A percentile compares a stretch with the other conserved stretches of the same genome.
Conservation (phyloP, 2,888 invertebrate genomes). For the Tiphia femorata region DNA sequence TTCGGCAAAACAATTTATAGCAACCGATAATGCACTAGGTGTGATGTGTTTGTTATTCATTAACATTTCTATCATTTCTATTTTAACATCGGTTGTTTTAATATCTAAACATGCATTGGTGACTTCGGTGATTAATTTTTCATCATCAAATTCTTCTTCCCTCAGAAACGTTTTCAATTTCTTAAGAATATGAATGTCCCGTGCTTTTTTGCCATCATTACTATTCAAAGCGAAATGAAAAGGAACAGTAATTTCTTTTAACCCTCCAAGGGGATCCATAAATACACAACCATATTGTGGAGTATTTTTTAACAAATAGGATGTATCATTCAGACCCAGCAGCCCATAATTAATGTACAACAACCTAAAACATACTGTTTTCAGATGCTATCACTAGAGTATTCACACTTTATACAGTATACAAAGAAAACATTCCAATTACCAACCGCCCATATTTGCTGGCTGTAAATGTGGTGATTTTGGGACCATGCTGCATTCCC, state of each 20-base stretch:
- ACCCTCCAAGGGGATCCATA: constrained; percentile 84
- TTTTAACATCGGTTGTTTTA: constrained; percentile 79
- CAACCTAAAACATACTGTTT: constrained; percentile 69
- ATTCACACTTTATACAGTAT: not conserved
- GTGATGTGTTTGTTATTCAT: constrained; percentile 76
- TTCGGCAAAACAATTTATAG: constrained; percentile 67
- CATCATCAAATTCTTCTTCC: constrained; percentile 71
- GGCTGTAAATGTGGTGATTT: constrained; percentile 92
- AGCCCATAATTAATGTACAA: constrained; percentile 86
- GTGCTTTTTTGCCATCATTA: constrained; percentile 86
- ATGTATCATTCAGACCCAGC: constrained; percentile 77
- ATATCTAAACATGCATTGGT: constrained; percentile 74
- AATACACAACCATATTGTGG: constrained; percentile 82
- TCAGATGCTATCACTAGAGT: not conserved
- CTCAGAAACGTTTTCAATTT: constrained; percentile 79
- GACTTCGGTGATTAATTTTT: constrained; percentile 72
- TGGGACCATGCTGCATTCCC: constrained; percentile 89
- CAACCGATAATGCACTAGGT: constrained; percentile 74
- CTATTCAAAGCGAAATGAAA: constrained; percentile 92
- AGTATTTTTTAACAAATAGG: constrained; percentile 66
- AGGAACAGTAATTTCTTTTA: constrained; percentile 88
- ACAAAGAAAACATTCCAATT: constrained; percentile 3
- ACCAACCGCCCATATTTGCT: constrained; percentile 80
- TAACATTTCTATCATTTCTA: constrained; percentile 80
- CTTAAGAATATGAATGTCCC: constrained; percentile 88